Evolutionary conservation across 1,140 invertebrate genomes (phyloP), one percentile per base, ranked within the genome.

Genomic region (Kradibia gibbosae): DNA sequence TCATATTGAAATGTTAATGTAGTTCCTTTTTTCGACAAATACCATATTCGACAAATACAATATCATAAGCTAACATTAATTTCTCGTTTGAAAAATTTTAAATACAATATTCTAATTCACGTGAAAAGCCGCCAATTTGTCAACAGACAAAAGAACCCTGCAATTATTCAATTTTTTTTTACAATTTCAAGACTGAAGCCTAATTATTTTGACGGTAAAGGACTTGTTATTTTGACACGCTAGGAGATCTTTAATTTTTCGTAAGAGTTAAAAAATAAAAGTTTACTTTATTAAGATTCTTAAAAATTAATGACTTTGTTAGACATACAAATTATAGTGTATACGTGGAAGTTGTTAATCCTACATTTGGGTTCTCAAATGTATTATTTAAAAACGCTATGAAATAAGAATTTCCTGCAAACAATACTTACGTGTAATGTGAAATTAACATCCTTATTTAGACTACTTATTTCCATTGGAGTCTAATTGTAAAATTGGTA

Each of bases 281-380:
- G 22, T 34, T 34, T 28, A 20, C 48, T 71, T 78, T 78, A 71
- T 70, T 42, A 50, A 31, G 65, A 57, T 57, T 71, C 8, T 7
- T 48, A 48, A 78, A 78, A 78, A 55, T 78, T 78, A 78, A 78
- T 36, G 62, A 42, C 22, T 25, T 20, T 48, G 48, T 11, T 2
- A 28, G 42, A 77, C 31, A 31, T 65, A 65, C 15, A 50, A 20
- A 42, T 77, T 45, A 62, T 42, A 25, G 39, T 8, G 39, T 5
- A 60, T 60, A 39, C 25, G 60, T 36, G n/a, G 42, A 31, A n/a
- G 65, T 39, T n/a, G 42, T 65, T 65, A 77, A 77, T 48, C n/a
- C 75, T 25, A 50, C 60, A 7, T 73, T 50, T 34, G 75, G 17
- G n/a, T 25, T 39, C 20, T 76, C 0, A 28, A 62, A 31, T 31